Evolutionary conservation across 1,140 invertebrate species (phyloP), one percentile per base, ranked within the genome.

Genomic region (Contarinia nasturtii): DNA sequence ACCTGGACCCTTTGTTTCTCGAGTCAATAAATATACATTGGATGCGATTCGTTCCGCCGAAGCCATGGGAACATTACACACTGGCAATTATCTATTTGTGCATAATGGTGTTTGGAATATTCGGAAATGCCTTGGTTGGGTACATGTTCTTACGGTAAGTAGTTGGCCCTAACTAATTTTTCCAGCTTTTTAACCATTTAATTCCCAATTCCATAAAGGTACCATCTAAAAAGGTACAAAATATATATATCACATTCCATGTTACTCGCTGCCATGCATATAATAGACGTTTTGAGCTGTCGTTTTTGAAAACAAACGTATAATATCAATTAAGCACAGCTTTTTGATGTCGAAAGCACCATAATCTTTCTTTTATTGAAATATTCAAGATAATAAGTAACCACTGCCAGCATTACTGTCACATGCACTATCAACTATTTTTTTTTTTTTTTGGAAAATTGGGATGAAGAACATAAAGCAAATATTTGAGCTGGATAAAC

Each of bases 81-180:
- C 60, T 81, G 48, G 77, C 69, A 1, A 54, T 60, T 3, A 45
- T 77, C 7, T 81, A 81, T 54, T 53, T 69, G 12, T 48, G 77
- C 3, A 70, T 81, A 48, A 68, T 74, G 48, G 60, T 72, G 12
- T 53, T 74, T 27, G 79, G 79, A 7, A 63, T 72, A 33, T 65
- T 67, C 56, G 78, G 79, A 11, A 82, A 82, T 55, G 58, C 67
- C 2, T 61, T 76, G 11, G 78, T 82, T 15, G 69, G 82, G 41
- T 71, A 68, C 52, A 72, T 79, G 66, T 77, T 77, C 55, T 54
- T 70, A 34, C 79, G 67, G 77, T 79, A 59, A 74, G 68, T 59
- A 43, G 43, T 14, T 38, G n/a, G n/a, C 10, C 27, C 27, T 27
- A 27, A 27, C 10, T 27, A 10, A 27, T 27, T 27, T 44, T 15